Conservation (phyloP, 1,140 invertebrate species). For the Sarcophaga peregrina region DNA sequence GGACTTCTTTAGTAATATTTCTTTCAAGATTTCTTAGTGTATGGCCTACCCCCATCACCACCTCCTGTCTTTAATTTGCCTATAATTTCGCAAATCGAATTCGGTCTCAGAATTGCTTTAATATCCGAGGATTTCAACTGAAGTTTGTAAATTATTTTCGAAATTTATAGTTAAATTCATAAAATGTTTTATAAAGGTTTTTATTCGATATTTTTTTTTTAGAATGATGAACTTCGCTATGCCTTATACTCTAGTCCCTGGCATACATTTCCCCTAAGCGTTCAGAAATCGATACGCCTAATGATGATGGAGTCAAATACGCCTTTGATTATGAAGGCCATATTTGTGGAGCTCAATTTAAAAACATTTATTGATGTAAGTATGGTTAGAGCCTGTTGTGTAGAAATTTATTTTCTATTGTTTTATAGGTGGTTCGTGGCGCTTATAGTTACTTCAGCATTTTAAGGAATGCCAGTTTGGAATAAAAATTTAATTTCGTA, state of each 20-base stretch:
- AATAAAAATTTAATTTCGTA: not conserved
- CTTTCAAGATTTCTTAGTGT: too few species aligned
- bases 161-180: not conserved
- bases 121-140: too few species aligned
- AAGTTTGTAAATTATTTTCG: too few species aligned
- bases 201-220: not conserved
- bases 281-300: constrained; percentile 53
- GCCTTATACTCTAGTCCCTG: constrained; percentile 54
- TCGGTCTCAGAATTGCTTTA: too few species aligned
- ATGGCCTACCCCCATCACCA: too few species aligned
- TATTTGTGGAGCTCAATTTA: constrained; percentile 57
- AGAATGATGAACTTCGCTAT: constrained; percentile 38
- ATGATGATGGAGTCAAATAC: constrained; percentile 56
- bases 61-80: too few species aligned
- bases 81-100: too few species aligned
- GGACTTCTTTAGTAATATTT: too few species aligned
- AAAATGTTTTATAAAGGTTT: not conserved
- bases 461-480: constrained; percentile 48
- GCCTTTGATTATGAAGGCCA: constrained; percentile 55
- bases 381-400: too few species aligned
- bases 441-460: constrained; percentile 62
- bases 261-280: constrained; percentile 50
- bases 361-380: constrained; percentile 57
- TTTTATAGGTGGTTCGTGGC: constrained; percentile 59
- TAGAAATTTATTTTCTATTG: not conserved